Evolutionary conservation across 2,888 invertebrate species (phyloP), one percentile per base, ranked within the genome.

Genomic region (Panzeria rudis): DNA sequence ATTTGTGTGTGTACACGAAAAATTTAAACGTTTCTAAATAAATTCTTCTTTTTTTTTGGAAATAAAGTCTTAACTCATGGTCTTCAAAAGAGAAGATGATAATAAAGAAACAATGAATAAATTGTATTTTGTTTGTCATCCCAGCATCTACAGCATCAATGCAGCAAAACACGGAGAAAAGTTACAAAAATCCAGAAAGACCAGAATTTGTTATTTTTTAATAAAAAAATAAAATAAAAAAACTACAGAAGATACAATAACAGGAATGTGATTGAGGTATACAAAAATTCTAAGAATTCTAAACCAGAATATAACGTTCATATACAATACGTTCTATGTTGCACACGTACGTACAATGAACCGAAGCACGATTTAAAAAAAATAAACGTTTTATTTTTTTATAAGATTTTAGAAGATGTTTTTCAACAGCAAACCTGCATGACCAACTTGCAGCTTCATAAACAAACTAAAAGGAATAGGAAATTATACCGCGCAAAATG

Each of bases 211-310:
- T 56, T 66, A 23, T 54, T 56, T 80, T 47, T 29, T 52, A 1
- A 59, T 71, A 41, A 23, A 0, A 25, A 17, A 25, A 38, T n/a
- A n/a, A n/a, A n/a, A n/a, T n/a, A 50, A 50, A 32, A 54, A 38
- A 23, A 29, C 9, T 6, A 66, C 9, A 54, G 17, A 29, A 38
- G 20, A 13, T 52, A 69, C 50, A 76, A 69, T 69, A 76, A 59
- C 64, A 68, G 64, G 78, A 78, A 78, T 73, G 66, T 73, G 54
- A 78, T 83, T 72, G 78, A 78, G 79, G 79, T 80, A 80, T 78
- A 79, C 41, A 79, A 79, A 77, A 81, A 81, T 84, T 84, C 81
- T 61, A 77, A 84, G 84, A 84, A 84, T 84, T 84, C 81, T 77
- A 73, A 84, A 84, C 81, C 76, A 77, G 81, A 81, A 81, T 71